Base-by-base conservation (phyloP, 2,113 vertebrate species). In the Bagarius yarrelli region DNA sequence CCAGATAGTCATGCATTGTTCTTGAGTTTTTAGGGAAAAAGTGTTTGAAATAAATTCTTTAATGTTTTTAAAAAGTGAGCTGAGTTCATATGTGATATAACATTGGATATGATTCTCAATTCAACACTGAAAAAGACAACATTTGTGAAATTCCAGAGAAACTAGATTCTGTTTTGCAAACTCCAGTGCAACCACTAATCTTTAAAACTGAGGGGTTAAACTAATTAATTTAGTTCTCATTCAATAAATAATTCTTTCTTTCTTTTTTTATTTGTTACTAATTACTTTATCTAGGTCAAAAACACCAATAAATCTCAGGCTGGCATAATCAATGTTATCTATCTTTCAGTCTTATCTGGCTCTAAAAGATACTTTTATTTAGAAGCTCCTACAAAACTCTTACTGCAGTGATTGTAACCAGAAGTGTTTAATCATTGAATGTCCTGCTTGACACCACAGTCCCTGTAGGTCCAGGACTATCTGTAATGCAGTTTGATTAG, bases 281-380 rank as follows among this genome's bases (percentile, higher is more conserved):
- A 69, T n/a, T 44, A 66, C 3, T 66, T 36, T 23, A 44, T 44
- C 23, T 23, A 23, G 19, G 36, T 44, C 1, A n/a, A 2, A 44
- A 11, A n/a, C 5, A 2, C 4, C 21, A n/a, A 25, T 69, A 19
- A 11, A 69, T 44, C 4, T 0, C 66, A n/a, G 47, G 30, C 23
- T n/a, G 64, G 70, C 81, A 75, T 86, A 88, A 91, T 90, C 86
- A 83, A 83, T 73, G 84, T 75, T 32, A 86, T 90, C 85, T 59
- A 64, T 88, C 86, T 87, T 81, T 44, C 78, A 87, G 80, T 74
- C 83, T 76, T 83, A 30, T 18, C 69, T 76, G 55, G 15, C 72
- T 73, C 64, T 72, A 27, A 77, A 72, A 84, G 69, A 40, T 71
- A 76, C 83, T 87, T 86, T 40, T 86, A 67, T 83, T 83, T 81